Conservation (phyloP, 2,113 vertebrate species). For the Hydrochoerus hydrochaeris region DNA sequence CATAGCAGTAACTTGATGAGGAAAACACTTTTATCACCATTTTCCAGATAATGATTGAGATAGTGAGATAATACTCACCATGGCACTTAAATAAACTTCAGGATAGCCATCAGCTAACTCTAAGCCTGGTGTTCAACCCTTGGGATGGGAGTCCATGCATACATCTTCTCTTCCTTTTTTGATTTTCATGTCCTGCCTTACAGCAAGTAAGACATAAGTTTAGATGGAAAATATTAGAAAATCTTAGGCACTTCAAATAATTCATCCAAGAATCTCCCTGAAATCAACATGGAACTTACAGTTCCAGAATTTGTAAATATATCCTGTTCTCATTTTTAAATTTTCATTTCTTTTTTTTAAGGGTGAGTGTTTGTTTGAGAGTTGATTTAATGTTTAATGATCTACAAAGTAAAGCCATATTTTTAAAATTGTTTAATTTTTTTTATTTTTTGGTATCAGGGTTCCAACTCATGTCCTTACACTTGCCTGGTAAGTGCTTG, state of each 20-base stretch:
- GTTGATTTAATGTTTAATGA: too few species aligned
- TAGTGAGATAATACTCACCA: neutral
- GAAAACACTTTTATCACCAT: neutral
- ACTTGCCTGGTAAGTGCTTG: too few species aligned
- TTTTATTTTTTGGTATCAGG: too few species aligned
- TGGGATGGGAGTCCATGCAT: neutral
- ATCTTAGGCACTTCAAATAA: neutral
- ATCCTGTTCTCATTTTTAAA: neutral
- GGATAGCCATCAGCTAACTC: fast-evolving
- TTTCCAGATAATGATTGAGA: neutral
- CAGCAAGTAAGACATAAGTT: neutral
- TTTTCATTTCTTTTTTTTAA: too few species aligned
- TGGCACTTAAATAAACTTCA: neutral
- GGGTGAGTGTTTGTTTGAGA: too few species aligned
- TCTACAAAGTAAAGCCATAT: too few species aligned
- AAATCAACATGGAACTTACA: neutral
- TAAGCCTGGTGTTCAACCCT: neutral
- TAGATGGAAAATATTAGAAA: neutral
- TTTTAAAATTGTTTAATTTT: too few species aligned
- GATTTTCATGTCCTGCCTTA: neutral
- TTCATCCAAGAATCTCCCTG: neutral
- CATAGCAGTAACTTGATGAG: neutral
- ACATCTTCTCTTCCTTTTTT: neutral
- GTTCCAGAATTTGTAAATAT: neutral
- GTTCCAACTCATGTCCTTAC: too few species aligned